A percentile compares a stretch with the other conserved stretches of the same genome.
Conservation (phyloP, 1,140 invertebrate genomes). For the Magallana gigas region DNA sequence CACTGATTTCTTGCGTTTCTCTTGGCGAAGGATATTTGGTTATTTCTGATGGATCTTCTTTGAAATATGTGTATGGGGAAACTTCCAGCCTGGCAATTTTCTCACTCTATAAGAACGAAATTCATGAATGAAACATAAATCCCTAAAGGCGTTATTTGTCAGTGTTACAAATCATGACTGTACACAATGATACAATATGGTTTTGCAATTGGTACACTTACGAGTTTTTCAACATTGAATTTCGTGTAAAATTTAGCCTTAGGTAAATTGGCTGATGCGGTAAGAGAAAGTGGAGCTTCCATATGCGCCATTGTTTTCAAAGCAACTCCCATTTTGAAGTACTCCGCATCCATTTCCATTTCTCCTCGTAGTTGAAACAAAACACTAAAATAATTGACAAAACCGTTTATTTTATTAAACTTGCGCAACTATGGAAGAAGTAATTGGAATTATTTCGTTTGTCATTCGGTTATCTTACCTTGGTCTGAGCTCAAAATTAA, state of each 20-base stretch:
- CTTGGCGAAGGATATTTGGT: neutral
- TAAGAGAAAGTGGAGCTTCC: conserved; percentile 38
- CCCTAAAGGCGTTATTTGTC: too few species aligned
- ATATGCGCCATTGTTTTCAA: conserved; percentile 33
- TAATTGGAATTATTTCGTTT: too few species aligned
- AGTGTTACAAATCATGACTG: too few species aligned
- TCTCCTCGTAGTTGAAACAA: conserved; percentile 44
- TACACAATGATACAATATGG: too few species aligned
- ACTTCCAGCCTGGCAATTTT: conserved; percentile 3
- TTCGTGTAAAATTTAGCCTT: conserved; percentile 41
- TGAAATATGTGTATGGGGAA: conserved; percentile 8
- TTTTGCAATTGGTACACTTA: conserved; percentile 1
- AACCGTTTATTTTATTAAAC: too few species aligned
- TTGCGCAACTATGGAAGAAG: too few species aligned
- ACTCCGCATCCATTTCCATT: conserved; percentile 49
- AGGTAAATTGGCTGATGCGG: neutral
- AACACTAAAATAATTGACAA: conserved; percentile 13
- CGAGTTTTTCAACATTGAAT: conserved; percentile 47
- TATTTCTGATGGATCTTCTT: conserved; percentile 8
- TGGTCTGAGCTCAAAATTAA: conserved; percentile 25
- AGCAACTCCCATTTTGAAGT: conserved; percentile 48
- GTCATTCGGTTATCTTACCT: conserved; percentile 17
- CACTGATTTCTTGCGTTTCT: neutral
- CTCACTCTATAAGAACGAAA: neutral
- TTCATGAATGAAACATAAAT: too few species aligned